Evolutionary conservation across 2,797 vertebrate genomes (phyloP).

Genomic region (Pelobates cultripes): DNA sequence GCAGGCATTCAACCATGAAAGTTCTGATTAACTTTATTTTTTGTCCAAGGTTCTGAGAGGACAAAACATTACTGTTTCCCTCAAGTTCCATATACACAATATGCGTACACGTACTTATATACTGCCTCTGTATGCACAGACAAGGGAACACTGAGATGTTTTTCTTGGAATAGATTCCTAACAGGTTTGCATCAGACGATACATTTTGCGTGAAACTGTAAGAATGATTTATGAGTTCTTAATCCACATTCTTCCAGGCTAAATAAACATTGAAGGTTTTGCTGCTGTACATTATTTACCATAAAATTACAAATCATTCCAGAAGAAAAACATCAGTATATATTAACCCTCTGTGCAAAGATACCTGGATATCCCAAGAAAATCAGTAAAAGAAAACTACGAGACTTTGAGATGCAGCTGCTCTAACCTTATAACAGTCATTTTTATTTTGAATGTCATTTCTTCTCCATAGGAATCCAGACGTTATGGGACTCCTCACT

Average conservation of each 20-base stretch:
- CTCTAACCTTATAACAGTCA: too few species aligned
- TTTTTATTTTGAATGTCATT: too few species aligned
- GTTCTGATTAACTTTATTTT: neutral
- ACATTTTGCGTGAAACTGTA: constrained; percentile 55
- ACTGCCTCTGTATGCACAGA: constrained; percentile 14
- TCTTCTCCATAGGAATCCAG: too few species aligned
- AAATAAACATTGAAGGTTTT: constrained; percentile 52
- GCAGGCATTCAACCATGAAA: neutral
- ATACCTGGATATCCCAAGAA: neutral
- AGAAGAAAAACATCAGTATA: constrained; percentile 5
- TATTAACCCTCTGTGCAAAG: neutral
- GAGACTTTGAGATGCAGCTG: too few species aligned
- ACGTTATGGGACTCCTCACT: too few species aligned
- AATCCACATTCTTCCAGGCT: constrained; percentile 55
- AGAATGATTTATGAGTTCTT: constrained; percentile 57
- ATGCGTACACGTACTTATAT: constrained; percentile 24
- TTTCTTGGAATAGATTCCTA: constrained; percentile 53
- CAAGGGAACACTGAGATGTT: constrained; percentile 30
- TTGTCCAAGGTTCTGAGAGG: neutral
- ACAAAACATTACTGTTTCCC: constrained; percentile 3
- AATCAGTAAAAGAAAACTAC: neutral
- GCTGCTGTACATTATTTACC: constrained; percentile 46
- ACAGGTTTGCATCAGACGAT: constrained; percentile 51
- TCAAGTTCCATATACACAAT: neutral
- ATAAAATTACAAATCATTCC: constrained; percentile 39